Conservation (phyloP, 1,140 invertebrate species). For the Hycleus cichorii region DNA sequence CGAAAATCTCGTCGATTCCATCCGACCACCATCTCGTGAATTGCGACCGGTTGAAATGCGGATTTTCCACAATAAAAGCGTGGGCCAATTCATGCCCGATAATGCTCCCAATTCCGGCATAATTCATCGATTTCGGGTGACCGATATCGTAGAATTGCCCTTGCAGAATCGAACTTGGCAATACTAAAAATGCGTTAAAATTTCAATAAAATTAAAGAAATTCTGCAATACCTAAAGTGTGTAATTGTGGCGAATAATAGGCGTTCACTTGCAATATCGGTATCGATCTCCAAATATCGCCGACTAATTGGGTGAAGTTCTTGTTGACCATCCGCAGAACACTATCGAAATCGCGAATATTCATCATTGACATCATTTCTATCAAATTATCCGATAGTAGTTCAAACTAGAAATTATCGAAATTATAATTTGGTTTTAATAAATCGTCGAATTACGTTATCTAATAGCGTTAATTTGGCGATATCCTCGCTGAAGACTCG, state of each 20-base stretch:
- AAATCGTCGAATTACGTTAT: neutral
- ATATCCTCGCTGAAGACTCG: constrained; percentile 4
- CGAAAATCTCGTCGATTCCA: neutral
- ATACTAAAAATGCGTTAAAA: constrained; percentile 49
- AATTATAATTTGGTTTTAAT: neutral
- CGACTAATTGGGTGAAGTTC: neutral
- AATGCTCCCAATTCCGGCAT: constrained; percentile 59
- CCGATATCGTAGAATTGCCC: constrained; percentile 79
- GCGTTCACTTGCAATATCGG: constrained; percentile 16
- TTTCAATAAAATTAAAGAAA: neutral
- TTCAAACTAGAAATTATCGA: constrained; percentile 8
- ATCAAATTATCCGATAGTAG: constrained; percentile 10
- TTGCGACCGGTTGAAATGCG: constrained; percentile 1
- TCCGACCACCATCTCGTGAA: neutral
- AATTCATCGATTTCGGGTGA: constrained; percentile 81
- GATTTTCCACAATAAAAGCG: constrained; percentile 50
- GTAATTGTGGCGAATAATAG: constrained; percentile 10
- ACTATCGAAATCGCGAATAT: neutral
- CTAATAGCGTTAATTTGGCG: constrained; percentile 3
- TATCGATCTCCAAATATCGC: neutral
- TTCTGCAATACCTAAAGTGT: constrained; percentile 16
- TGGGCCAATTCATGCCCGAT: constrained; percentile 66
- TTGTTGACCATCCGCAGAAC: neutral
- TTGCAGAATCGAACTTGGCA: constrained; percentile 86
- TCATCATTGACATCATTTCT: constrained; percentile 1